phyloP scores from a whole-genome alignment of 2,113 vertebrate genomes.

The Xiphophorus hellerii region DNA sequence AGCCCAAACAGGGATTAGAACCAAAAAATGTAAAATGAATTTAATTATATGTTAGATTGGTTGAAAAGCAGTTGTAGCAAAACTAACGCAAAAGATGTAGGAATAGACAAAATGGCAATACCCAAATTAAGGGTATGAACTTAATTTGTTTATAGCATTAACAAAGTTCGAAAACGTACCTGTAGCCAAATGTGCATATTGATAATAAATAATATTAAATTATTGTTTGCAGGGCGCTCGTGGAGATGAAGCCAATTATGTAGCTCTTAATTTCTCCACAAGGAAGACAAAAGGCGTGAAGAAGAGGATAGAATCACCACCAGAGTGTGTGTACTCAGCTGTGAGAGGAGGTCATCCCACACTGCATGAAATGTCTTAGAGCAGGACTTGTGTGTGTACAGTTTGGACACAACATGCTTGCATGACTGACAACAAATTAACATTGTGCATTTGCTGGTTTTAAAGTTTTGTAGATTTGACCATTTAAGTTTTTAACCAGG shows the following conservation, averaged over 20 bases:
- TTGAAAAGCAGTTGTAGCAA: too few relatives aligned
- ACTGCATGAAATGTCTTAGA: not conserved
- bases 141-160: not conserved
- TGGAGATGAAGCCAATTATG: slow-evolving; percentile 6
- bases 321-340: slow-evolving; percentile 30
- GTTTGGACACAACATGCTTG: not conserved
- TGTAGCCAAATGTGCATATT: not conserved
- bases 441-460: not conserved
- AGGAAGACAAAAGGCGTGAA: slow-evolving; percentile 3
- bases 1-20: too few relatives aligned
- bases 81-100: not conserved
- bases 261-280: slow-evolving; percentile 15
- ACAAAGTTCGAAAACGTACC: not conserved
- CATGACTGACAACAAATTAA: not conserved
- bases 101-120: not conserved
- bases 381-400: accelerated
- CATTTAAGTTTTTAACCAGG: too few relatives aligned
- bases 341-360: not conserved
- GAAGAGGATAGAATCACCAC: not conserved
- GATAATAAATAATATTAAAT: not conserved
- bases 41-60: too few relatives aligned
- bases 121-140: not conserved
- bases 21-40: too few relatives aligned
- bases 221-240: slow-evolving; percentile 5
- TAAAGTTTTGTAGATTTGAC: not conserved